A percentile compares a stretch with the other conserved stretches of the same genome.
Conservation (phyloP, 2,888 invertebrate genomes). For the Lydus trimaculatus region DNA sequence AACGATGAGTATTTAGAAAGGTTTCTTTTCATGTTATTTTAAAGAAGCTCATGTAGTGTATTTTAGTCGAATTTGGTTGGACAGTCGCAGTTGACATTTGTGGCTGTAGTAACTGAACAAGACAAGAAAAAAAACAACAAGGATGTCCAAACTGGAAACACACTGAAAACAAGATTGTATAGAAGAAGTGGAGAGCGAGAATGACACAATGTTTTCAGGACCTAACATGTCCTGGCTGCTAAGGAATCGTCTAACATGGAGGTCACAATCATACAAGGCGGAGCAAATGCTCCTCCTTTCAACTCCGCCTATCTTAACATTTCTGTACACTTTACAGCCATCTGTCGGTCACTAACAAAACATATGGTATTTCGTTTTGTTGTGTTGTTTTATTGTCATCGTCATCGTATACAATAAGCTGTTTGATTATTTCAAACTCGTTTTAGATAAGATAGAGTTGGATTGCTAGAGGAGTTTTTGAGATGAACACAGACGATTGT, state of each 20-base stretch:
- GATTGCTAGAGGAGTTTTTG: constrained; percentile 46
- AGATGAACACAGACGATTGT: constrained; percentile 46
- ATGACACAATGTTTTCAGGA: constrained; percentile 55
- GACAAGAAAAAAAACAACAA: constrained; percentile 35
- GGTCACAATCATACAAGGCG: constrained; percentile 51
- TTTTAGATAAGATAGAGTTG: constrained; percentile 54
- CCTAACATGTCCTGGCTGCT: constrained; percentile 52
- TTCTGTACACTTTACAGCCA: constrained; percentile 52
- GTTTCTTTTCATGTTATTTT: background rate
- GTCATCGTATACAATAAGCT: constrained; percentile 42
- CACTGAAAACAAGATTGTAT: background rate
- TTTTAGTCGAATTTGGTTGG: background rate
- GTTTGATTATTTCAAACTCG: constrained; percentile 55
- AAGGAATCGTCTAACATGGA: constrained; percentile 59
- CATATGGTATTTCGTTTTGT: constrained; percentile 37
- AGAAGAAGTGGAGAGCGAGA: constrained; percentile 13
- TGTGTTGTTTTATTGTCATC: constrained; percentile 54
- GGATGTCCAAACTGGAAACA: constrained; percentile 13
- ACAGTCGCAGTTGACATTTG: background rate
- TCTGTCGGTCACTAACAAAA: constrained; percentile 53
- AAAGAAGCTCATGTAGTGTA: background rate
- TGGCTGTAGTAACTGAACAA: background rate
- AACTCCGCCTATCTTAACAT: constrained; percentile 47
- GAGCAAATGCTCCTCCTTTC: constrained; percentile 52
- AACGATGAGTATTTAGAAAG: background rate